These are phyloP conservation scores for Lytechinus variegatus DNA, from an alignment of 35 echinoderm and acorn worm species.

Conservation along the genomic window DNA sequence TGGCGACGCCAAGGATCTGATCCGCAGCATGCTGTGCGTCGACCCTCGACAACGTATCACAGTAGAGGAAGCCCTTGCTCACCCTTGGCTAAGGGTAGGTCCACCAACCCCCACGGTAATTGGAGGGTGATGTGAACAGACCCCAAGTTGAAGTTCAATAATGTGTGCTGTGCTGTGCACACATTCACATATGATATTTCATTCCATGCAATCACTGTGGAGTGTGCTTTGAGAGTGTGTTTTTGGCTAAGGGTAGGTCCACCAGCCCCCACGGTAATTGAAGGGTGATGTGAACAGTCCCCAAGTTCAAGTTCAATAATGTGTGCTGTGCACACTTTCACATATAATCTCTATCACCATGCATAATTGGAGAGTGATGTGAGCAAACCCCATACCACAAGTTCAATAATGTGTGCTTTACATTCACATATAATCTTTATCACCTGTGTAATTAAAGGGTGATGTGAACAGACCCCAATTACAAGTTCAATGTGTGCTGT, in stretches of 20 bases:
- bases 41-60: constrained; percentile 91
- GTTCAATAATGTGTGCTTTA: neutral
- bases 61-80: constrained; percentile 85
- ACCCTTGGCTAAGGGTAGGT: constrained; percentile 95
- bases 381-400: too few relatives aligned
- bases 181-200: too few relatives aligned
- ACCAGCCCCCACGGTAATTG: neutral
- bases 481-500: too few relatives aligned
- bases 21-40: constrained; percentile 86
- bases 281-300: neutral
- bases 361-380: too few relatives aligned
- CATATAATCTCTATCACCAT: too few relatives aligned
- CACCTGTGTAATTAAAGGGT: too few relatives aligned
- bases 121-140: constrained; percentile 15
- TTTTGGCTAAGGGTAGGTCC: constrained; percentile 87
- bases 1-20: constrained; percentile 90
- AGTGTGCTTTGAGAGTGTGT: too few relatives aligned
- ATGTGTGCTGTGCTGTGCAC: neutral
- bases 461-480: too few relatives aligned
- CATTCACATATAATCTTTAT: too few relatives aligned
- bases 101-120: neutral
- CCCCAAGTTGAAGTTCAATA: neutral
- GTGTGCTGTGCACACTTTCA: too few relatives aligned
- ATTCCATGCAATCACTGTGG: too few relatives aligned
- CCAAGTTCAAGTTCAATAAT: too few relatives aligned